These are phyloP conservation scores for Andrena cerasifolii DNA, from an alignment of 1,140 invertebrate species.

Conservation along the genomic window DNA sequence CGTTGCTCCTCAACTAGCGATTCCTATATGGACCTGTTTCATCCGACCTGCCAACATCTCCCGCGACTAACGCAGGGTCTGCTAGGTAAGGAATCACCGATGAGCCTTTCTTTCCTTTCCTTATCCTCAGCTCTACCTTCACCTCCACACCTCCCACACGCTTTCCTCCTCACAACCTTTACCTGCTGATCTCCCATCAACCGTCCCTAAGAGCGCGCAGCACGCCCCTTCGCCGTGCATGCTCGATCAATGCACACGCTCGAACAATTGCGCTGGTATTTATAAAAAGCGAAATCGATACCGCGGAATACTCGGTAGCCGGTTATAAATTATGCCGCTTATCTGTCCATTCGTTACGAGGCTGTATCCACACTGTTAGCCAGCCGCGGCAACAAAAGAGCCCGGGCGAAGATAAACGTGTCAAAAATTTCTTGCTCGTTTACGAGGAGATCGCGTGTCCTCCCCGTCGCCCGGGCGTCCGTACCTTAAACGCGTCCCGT, in stretches of 20 bases:
- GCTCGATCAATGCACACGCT: not conserved
- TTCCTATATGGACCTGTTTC: no score
- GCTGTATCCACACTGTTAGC: constrained; percentile 6
- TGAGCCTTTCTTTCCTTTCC: no score
- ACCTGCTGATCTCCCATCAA: not conserved
- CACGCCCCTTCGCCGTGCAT: not conserved
- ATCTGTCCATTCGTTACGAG: constrained; percentile 28
- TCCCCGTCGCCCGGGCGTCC: not conserved
- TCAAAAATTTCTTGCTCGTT: constrained; percentile 62
- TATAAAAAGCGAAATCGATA: constrained; percentile 4
- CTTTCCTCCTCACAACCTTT: not conserved
- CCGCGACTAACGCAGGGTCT: no score
- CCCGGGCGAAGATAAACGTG: constrained; percentile 44
- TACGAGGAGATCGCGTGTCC: constrained; percentile 59
- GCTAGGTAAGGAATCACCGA: no score
- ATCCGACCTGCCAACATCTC: no score
- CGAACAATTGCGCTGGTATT: not conserved
- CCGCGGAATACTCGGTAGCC: constrained; percentile 32
- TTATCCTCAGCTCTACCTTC: no score
- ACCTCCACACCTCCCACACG: not conserved
- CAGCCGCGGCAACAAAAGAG: constrained; percentile 9
- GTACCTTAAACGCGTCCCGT: constrained; percentile 40
- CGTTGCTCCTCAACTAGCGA: no score
- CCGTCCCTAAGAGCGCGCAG: not conserved
- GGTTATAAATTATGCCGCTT: constrained; percentile 51